These are phyloP conservation scores for Coregonus ussuriensis DNA, from an alignment of 2,797 vertebrate species.

Conservation along the genomic window DNA sequence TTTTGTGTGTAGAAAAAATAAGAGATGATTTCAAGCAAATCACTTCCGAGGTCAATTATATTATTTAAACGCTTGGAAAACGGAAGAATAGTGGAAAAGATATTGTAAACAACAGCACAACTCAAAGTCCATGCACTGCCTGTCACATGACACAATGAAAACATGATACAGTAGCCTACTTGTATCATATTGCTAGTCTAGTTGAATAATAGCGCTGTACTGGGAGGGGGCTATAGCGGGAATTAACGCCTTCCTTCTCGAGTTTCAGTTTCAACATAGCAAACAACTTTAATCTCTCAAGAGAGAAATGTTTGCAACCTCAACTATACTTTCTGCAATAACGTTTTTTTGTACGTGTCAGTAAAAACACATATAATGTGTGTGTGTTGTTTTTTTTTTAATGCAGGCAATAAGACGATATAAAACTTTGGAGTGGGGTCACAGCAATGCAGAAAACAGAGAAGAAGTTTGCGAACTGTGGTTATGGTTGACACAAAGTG, in stretches of 20 bases:
- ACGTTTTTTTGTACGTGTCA: too few species aligned
- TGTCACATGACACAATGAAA: background rate
- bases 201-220: background rate
- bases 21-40: background rate
- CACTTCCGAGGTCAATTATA: background rate
- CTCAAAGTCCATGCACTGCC: background rate
- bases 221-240: background rate
- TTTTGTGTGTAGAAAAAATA: background rate
- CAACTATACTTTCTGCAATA: too few species aligned
- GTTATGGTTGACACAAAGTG: too few species aligned
- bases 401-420: too few species aligned
- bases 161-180: too few species aligned
- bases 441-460: too few species aligned
- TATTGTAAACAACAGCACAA: background rate
- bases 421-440: too few species aligned
- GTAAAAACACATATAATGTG: too few species aligned
- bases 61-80: background rate
- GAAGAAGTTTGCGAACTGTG: too few species aligned
- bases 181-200: background rate
- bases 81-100: background rate
- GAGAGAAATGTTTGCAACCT: too few species aligned
- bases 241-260: background rate
- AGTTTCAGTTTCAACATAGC: background rate
- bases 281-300: background rate
- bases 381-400: too few species aligned